These are phyloP conservation scores for Diloba caeruleocephala DNA, from an alignment of 2,888 invertebrate species.

Conservation along the genomic window DNA sequence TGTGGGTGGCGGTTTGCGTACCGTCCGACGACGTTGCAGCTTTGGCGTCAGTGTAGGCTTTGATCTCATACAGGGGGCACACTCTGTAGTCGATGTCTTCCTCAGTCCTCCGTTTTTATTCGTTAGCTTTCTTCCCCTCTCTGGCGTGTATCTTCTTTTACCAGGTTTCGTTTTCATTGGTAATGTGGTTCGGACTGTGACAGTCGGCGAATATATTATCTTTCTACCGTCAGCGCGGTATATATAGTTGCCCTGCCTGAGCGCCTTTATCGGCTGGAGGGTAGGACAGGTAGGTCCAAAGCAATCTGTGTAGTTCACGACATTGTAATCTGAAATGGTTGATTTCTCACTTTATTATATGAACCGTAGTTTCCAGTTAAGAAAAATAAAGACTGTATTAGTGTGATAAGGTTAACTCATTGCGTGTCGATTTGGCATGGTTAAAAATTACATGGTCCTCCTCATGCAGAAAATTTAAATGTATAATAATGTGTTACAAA, in stretches of 20 bases:
- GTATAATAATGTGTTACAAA: no score
- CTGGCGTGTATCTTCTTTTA: conserved; percentile 58
- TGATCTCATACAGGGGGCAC: conserved; percentile 8
- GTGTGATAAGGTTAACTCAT: no score
- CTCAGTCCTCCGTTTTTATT: conserved; percentile 1
- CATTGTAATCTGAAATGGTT: conserved; percentile 17
- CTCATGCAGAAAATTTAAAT: no score
- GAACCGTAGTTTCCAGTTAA: no score
- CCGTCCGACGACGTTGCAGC: background rate
- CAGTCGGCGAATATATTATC: conserved; percentile 1
- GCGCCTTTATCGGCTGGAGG: background rate
- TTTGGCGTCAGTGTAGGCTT: background rate
- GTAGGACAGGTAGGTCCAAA: conserved; percentile 16
- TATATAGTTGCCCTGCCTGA: conserved; percentile 22
- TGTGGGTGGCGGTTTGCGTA: background rate
- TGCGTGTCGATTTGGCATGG: no score
- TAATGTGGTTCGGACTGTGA: background rate
- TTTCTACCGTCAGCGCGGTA: conserved; percentile 26
- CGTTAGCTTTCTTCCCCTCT: conserved; percentile 5
- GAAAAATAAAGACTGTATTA: no score
- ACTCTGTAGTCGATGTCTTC: background rate
- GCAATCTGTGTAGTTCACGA: conserved; percentile 28
- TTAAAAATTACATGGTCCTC: no score
- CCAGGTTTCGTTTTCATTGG: conserved; percentile 14
- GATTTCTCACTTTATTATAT: no score